Evolutionary conservation across 2,797 vertebrate genomes (phyloP), one percentile per base, ranked within the genome.

Genomic region (Lepus townsendii): DNA sequence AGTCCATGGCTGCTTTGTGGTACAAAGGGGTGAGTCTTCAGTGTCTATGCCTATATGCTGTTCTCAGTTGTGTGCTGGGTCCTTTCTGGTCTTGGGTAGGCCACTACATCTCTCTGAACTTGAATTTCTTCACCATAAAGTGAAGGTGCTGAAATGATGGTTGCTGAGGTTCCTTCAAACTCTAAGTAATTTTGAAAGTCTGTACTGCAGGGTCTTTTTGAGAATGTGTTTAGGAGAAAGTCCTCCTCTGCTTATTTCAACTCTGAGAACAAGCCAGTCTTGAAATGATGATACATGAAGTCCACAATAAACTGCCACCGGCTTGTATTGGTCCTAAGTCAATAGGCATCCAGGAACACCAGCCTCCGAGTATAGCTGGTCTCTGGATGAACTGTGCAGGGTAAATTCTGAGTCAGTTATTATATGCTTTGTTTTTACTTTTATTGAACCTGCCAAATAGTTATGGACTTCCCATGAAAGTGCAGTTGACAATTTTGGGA

Each of bases 391-490:
- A 30, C 66, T 54, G 8, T 71, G 32, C 5, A n/a, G 69, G 90
- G 30, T 94, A 87, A 92, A 57, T 92, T 87, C 63, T 90, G 89
- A 95, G 80, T 22, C 63, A 63, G 71, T 65, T 76, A 24, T 13
- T 79, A 42, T 76, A 65, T 73, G 20, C 75, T 88, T 91, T 62
- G 32, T 95, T 78, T 78, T 35, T 90, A 77, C 63, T 88, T 96
- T 93, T 90, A 75, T 91, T 86, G 83, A 35, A 87, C 50, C 92
- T 5, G 5, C 83, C 91, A 96, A 75, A 57, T 94, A 94, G 90
- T 94, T 97, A 93, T 92, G 88, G 42, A 52, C 38, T 97, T 96
- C 93, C 72, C 72, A 85, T 85, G 90, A 93, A 96, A 96, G 60
- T 71, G 3, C 50, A 94, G 83, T 92, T 75, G 92, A 87, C 52